Evolutionary conservation across 2,888 invertebrate genomes (phyloP).

Genomic region (Torymus tubicola): DNA sequence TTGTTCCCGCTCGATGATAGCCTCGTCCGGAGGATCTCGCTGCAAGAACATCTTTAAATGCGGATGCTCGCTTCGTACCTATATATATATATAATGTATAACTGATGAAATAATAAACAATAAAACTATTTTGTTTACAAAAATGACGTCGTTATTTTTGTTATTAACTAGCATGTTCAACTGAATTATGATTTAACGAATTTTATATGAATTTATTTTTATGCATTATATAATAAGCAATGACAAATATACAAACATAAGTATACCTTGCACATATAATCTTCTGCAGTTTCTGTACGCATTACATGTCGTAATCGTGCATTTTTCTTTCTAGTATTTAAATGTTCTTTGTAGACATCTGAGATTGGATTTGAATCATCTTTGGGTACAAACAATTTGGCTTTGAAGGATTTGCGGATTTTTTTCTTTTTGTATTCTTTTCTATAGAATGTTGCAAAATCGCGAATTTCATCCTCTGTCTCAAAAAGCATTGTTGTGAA

Average conservation of each 20-base stretch:
- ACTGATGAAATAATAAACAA: constrained; percentile 59
- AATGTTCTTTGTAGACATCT: constrained; percentile 35
- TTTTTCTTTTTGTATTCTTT: constrained; percentile 60
- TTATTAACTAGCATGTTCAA: neutral
- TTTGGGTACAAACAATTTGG: constrained; percentile 27
- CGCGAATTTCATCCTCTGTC: constrained; percentile 66
- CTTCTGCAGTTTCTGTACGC: neutral
- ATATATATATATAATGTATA: constrained; percentile 59
- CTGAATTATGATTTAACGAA: neutral
- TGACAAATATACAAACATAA: neutral
- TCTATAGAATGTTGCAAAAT: constrained; percentile 67
- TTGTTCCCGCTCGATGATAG: constrained; percentile 61
- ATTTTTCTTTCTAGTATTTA: constrained; percentile 22
- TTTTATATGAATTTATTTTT: constrained; percentile 1
- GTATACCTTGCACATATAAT: constrained; percentile 30
- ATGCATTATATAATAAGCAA: neutral
- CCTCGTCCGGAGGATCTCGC: constrained; percentile 60
- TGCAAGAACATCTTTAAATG: constrained; percentile 57
- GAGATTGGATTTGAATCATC: constrained; percentile 25
- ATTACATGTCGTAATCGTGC: constrained; percentile 1
- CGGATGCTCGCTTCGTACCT: constrained; percentile 55
- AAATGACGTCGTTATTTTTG: neutral
- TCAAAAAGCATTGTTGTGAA: constrained; percentile 64
- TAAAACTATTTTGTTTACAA: constrained; percentile 53
- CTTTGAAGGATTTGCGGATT: constrained; percentile 8